phyloP scores from a whole-genome alignment of 2,888 invertebrate species.

The Sesia apiformis region DNA sequence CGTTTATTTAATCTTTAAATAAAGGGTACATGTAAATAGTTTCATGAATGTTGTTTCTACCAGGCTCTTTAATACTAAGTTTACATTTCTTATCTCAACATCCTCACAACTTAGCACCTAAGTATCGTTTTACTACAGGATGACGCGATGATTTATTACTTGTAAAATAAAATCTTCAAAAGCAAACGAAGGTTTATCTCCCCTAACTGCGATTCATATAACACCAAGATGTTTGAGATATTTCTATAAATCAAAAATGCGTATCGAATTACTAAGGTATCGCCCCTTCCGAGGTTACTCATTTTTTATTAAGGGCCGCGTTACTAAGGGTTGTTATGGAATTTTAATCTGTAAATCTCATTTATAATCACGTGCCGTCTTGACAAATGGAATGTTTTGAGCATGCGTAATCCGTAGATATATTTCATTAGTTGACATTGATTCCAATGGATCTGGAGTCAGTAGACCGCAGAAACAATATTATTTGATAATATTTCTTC shows the following conservation, averaged over 20 bases:
- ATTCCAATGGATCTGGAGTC: no score
- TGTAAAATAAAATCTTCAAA: slow-evolving; percentile 50
- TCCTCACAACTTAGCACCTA: slow-evolving; percentile 50
- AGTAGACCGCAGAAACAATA: no score
- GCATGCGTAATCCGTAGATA: background rate
- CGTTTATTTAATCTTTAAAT: no score
- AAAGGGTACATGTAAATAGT: no score
- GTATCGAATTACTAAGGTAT: slow-evolving; percentile 63
- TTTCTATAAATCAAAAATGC: slow-evolving; percentile 70
- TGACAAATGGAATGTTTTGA: background rate
- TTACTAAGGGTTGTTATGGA: slow-evolving; percentile 38
- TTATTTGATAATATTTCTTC: no score
- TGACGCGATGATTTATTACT: slow-evolving; percentile 60
- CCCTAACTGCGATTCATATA: slow-evolving; percentile 58
- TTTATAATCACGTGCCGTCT: slow-evolving; percentile 35
- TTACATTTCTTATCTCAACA: slow-evolving; percentile 9
- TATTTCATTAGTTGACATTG: no score
- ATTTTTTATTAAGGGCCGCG: slow-evolving; percentile 30
- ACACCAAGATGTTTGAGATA: slow-evolving; percentile 37
- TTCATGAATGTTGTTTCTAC: no score
- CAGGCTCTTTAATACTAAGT: background rate
- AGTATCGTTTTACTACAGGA: slow-evolving; percentile 53
- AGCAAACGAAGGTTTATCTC: slow-evolving; percentile 56
- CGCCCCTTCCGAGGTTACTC: slow-evolving; percentile 17
- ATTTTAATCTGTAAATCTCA: slow-evolving; percentile 53